Conservation (phyloP, 1,140 invertebrate genomes). For the Zaprionus taronus region DNA sequence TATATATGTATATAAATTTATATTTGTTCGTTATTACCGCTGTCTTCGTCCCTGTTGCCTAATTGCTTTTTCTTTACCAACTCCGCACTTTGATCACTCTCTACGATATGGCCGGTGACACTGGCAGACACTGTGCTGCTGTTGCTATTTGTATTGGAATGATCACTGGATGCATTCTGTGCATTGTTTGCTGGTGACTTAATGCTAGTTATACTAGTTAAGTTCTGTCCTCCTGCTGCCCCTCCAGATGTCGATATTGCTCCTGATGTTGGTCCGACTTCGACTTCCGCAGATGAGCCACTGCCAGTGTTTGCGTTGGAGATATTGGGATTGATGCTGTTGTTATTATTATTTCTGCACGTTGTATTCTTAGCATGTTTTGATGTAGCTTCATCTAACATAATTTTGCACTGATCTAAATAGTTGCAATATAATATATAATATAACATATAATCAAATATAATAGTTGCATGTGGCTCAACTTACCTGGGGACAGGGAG, state of each 20-base stretch:
- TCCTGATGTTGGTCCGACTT: neutral
- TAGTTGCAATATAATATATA: too few relatives aligned
- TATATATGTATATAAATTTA: too few relatives aligned
- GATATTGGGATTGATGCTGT: constrained; percentile 18
- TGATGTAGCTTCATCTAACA: constrained; percentile 40
- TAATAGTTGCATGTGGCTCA: too few relatives aligned
- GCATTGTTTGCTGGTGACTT: constrained; percentile 44
- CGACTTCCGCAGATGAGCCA: constrained; percentile 5
- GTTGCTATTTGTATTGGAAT: constrained; percentile 51
- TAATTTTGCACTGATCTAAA: constrained; percentile 40
- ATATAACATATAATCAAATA: too few relatives aligned
- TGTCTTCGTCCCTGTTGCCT: constrained; percentile 60
- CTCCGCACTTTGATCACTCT: constrained; percentile 49
- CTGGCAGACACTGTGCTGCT: constrained; percentile 52
- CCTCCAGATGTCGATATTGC: neutral
- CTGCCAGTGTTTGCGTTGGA: constrained; percentile 4
- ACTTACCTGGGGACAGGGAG: constrained; percentile 59
- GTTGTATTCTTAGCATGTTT: constrained; percentile 29
- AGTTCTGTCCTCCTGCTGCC: constrained; percentile 37
- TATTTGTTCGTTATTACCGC: constrained; percentile 39
- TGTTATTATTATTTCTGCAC: constrained; percentile 28
- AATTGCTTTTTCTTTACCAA: constrained; percentile 57
- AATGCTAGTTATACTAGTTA: constrained; percentile 23
- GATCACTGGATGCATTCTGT: constrained; percentile 46
- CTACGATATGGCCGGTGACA: constrained; percentile 29